Conservation (phyloP, 2,113 vertebrate species). For the Pangasianodon hypophthalmus region DNA sequence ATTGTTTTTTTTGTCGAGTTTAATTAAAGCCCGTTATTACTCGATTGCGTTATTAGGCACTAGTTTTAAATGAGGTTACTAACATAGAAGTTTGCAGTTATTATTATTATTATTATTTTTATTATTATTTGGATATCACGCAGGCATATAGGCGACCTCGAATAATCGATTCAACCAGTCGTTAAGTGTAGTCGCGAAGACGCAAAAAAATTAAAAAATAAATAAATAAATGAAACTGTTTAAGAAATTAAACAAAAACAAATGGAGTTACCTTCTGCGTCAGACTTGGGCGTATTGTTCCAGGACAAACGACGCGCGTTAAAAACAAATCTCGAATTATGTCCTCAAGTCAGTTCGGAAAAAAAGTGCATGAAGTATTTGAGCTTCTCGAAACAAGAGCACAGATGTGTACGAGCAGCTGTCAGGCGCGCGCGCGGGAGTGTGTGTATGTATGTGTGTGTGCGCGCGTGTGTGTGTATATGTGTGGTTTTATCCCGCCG, state of each 20-base stretch:
- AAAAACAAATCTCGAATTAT: neutral
- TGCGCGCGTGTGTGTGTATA: constrained; percentile 48
- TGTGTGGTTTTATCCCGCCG: constrained; percentile 72
- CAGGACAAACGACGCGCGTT: neutral
- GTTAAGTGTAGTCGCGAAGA: neutral
- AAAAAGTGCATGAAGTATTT: neutral
- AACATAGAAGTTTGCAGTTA: neutral
- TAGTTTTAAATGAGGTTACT: neutral
- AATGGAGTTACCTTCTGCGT: constrained; percentile 30
- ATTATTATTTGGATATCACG: neutral
- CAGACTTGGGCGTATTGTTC: neutral
- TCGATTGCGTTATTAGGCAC: neutral
- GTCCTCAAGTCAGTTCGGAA: neutral
- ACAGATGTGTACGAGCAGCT: constrained; percentile 50
- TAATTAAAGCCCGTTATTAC: neutral
- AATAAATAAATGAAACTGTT: neutral
- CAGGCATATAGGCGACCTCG: neutral
- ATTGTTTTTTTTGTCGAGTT: neutral
- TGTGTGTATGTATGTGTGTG: constrained; percentile 50
- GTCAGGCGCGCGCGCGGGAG: constrained; percentile 43
- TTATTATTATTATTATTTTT: neutral
- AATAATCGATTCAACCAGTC: neutral
- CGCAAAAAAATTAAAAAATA: too few relatives aligned
- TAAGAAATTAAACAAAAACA: neutral
- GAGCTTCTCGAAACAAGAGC: constrained; percentile 35